Percentiles rank a stretch among this genome's conserved stretches.
Evolutionary conservation across 2,888 invertebrate genomes (phyloP).

Genomic region (Elegia similella): DNA sequence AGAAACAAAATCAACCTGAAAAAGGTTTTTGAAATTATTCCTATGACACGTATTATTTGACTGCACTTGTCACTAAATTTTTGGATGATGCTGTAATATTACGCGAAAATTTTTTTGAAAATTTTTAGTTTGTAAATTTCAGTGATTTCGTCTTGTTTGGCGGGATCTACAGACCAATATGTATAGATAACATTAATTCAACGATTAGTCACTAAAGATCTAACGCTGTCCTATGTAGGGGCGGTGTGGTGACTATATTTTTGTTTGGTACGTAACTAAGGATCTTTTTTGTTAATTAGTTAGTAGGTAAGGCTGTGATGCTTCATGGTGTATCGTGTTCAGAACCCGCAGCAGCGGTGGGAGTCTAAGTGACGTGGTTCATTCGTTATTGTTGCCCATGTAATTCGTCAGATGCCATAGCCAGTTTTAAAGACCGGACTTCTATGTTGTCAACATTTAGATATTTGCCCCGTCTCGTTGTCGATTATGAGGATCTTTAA

Average conservation of each 20-base stretch:
- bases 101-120: neutral
- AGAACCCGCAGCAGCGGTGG: too few species aligned
- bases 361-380: too few species aligned
- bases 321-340: too few species aligned
- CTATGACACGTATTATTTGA: neutral
- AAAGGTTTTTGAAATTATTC: too few species aligned
- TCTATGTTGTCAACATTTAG: too few species aligned
- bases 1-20: too few species aligned
- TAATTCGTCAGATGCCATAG: too few species aligned
- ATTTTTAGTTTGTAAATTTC: conserved; percentile 13
- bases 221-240: neutral
- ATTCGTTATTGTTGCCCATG: too few species aligned
- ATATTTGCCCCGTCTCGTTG: too few species aligned
- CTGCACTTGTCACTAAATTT: conserved; percentile 1
- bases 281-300: neutral
- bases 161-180: neutral
- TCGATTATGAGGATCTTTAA: too few species aligned
- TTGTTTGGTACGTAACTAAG: neutral
- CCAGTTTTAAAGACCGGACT: too few species aligned
- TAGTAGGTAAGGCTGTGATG: too few species aligned
- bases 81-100: neutral
- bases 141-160: conserved; percentile 20
- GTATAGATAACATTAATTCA: conserved; percentile 10
- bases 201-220: neutral
- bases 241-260: neutral